Conservation (phyloP, 2,113 vertebrate genomes). For the Sardina pilchardus region DNA sequence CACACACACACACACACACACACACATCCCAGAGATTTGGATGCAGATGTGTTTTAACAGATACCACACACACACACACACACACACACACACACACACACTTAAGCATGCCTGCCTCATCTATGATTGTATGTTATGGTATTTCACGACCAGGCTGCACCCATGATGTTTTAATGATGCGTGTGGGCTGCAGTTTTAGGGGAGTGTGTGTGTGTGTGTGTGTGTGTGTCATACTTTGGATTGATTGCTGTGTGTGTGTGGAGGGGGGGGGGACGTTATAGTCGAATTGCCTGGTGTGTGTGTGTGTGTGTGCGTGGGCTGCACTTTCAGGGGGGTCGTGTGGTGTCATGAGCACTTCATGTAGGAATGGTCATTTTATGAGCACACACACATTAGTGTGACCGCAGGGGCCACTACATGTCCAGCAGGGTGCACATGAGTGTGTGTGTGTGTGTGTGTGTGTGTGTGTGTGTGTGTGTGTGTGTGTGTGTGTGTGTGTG, state of each 20-base stretch:
- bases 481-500: neutral
- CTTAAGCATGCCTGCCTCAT: neutral
- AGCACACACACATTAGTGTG: too few species aligned
- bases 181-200: neutral
- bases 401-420: too few species aligned
- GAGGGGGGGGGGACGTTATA: too few species aligned
- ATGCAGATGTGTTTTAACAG: too few species aligned
- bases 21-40: too few species aligned
- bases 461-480: neutral
- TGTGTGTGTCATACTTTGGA: too few species aligned
- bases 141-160: neutral
- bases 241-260: too few species aligned
- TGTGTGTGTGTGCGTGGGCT: too few species aligned
- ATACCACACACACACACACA: too few species aligned
- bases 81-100: neutral
- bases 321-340: neutral
- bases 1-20: too few species aligned
- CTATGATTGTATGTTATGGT: neutral
- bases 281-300: too few species aligned
- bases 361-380: neutral
- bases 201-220: too few species aligned
- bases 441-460: neutral
- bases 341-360: neutral
- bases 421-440: neutral
- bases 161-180: neutral